These are phyloP conservation scores for Drosophila anomelani DNA, from an alignment of 2,888 invertebrate species.

Conservation along the genomic window DNA sequence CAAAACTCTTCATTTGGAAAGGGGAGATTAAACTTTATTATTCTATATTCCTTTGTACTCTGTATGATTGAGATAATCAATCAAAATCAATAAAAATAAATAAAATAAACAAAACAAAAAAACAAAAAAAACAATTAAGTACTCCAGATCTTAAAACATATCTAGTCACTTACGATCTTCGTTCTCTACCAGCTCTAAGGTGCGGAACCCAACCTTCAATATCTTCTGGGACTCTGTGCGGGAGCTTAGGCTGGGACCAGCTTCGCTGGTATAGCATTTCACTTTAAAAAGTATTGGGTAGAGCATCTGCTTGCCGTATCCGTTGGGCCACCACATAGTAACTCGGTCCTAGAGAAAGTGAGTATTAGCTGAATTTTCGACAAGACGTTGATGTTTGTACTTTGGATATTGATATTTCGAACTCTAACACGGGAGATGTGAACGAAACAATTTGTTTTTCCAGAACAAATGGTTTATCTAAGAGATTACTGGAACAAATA, in stretches of 20 bases:
- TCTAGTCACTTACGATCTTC: constrained; percentile 79
- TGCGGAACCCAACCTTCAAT: constrained; percentile 92
- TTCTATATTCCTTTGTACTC: too few relatives aligned
- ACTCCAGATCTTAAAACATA: not conserved
- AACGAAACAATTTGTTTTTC: constrained; percentile 52
- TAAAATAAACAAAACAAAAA: too few relatives aligned
- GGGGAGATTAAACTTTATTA: too few relatives aligned
- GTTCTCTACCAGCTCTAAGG: constrained; percentile 92
- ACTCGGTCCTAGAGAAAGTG: constrained; percentile 85
- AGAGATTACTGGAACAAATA: constrained; percentile 73
- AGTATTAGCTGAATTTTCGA: not conserved
- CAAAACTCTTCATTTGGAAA: too few relatives aligned
- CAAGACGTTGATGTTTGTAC: not conserved
- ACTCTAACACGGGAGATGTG: constrained; percentile 62
- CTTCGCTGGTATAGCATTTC: constrained; percentile 75
- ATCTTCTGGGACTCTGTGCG: constrained; percentile 85
- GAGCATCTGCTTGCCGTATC: constrained; percentile 91
- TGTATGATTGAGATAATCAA: too few relatives aligned
- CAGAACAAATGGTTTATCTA: constrained; percentile 63
- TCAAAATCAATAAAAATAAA: too few relatives aligned
- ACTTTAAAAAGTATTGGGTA: constrained; percentile 88
- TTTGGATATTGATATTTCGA: constrained; percentile 70
- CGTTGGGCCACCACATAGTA: constrained; percentile 97
- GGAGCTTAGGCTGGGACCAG: constrained; percentile 58
- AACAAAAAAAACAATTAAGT: too few relatives aligned